Conservation (phyloP, 92 coral and sea anemone species). For the Pocillopora meandrina region DNA sequence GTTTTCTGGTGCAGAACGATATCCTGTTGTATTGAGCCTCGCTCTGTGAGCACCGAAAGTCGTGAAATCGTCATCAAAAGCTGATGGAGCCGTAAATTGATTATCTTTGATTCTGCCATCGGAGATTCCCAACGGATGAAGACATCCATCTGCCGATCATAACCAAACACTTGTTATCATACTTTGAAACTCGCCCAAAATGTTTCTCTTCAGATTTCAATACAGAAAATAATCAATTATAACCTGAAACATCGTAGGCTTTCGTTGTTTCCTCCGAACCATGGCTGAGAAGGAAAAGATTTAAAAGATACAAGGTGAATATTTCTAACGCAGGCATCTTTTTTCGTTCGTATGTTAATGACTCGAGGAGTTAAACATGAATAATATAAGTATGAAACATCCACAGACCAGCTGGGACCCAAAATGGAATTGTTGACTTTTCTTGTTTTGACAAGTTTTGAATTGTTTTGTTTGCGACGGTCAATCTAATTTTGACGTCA, state of each 20-base stretch:
- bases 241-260: slow-evolving; percentile 20
- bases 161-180: not conserved
- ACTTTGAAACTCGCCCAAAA: not conserved
- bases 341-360: not conserved
- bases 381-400: not conserved
- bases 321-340: slow-evolving; percentile 1
- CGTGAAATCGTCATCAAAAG: slow-evolving; percentile 63
- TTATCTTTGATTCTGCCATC: slow-evolving; percentile 70
- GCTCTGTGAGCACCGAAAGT: slow-evolving; percentile 90
- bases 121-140: slow-evolving; percentile 67
- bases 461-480: slow-evolving; percentile 12
- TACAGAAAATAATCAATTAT: not conserved
- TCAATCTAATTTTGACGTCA: not conserved
- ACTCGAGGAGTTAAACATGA: not conserved
- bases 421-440: slow-evolving; percentile 2
- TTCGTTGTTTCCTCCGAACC: not conserved
- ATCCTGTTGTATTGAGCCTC: slow-evolving; percentile 69
- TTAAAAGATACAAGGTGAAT: not conserved
- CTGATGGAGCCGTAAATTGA: slow-evolving; percentile 64
- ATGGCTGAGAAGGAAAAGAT: not conserved
- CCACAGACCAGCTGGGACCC: not conserved
- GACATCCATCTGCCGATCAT: slow-evolving; percentile 52
- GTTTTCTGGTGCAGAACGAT: slow-evolving; percentile 52
- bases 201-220: not conserved
- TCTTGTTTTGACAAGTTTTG: slow-evolving; percentile 12